Base-by-base conservation (phyloP, 1,140 invertebrate species). In the Ceratina australensis region DNA sequence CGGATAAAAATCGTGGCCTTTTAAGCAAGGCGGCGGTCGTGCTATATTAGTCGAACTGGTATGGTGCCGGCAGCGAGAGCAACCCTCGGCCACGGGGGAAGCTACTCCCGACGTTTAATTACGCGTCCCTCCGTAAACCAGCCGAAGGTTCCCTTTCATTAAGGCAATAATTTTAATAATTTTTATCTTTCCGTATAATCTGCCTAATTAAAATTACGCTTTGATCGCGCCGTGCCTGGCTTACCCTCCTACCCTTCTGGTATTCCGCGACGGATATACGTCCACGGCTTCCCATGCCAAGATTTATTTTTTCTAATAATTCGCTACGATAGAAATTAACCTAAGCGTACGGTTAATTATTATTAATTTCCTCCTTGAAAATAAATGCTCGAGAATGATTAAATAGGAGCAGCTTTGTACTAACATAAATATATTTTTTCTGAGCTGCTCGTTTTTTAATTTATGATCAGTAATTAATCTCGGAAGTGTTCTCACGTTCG, bases 151-250 rank as follows among this genome's bases (percentile, higher is more conserved):
- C 88, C 92, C 91, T 92, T 92, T 92, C 90, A 92, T 92, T 92
- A 92, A 90, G 88, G 91, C 89, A 92, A 92, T 92, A 92, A 92
- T 92, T 92, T 92, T 92, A 91, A 92, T 92, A 92, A 92, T 92
- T 92, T 92, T 92, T 92, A 92, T 92, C 91, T 92, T 91, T 89
- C 84, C 85, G 87, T 92, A 91, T 92, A 91, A 92, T 92, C 91
- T 90, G 88, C 84, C 90, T 92, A 92, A 92, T 92, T 92, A 91
- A 92, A 92, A 91, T 91, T 90, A 91, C 85, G 88, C 91, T 92
- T 92, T 92, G 90, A 92, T 92, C 91, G 87, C 88, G 88, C 86
- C 87, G 84, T 81, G 83, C 74, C 66, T 75, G 63, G 82, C 78
- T 54, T 5, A 68, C 83, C 82, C 73, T 80, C 78, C 66, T 86